Conservation (phyloP, 1,140 invertebrate species). For the Acromyrmex echinatior region DNA sequence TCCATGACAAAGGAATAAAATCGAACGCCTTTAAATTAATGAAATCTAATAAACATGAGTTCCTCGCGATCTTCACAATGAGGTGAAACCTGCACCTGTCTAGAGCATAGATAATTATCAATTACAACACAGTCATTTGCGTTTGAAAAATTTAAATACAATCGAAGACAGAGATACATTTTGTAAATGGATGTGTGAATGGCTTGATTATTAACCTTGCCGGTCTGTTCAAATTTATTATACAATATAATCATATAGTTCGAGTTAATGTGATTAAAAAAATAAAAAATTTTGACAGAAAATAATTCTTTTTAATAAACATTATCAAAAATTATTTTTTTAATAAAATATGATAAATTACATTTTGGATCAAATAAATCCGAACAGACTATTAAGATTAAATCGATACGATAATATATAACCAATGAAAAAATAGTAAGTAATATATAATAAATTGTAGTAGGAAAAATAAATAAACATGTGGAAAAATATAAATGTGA, state of each 20-base stretch:
- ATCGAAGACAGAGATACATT: neutral
- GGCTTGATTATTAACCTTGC: neutral
- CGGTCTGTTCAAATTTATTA: too few relatives aligned
- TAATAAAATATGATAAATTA: too few relatives aligned
- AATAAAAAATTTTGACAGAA: too few relatives aligned
- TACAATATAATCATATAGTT: too few relatives aligned
- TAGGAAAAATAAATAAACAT: neutral
- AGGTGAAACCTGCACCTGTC: neutral
- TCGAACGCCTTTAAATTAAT: constrained; percentile 4
- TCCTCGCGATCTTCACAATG: neutral
- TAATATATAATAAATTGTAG: neutral
- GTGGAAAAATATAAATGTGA: neutral
- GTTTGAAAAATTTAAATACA: neutral
- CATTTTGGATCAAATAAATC: too few relatives aligned
- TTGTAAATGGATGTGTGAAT: neutral
- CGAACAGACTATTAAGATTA: too few relatives aligned
- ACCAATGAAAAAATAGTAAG: neutral
- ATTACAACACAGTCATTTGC: neutral
- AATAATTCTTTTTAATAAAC: too few relatives aligned
- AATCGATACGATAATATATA: too few relatives aligned
- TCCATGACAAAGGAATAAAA: neutral
- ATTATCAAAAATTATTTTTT: too few relatives aligned
- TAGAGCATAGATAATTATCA: constrained; percentile 1
- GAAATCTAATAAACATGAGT: neutral
- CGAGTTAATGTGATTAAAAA: too few relatives aligned